Evolutionary conservation across 2,797 vertebrate species (phyloP), one percentile per base, ranked within the genome.

Genomic region (Pseudochirops cupreus): DNA sequence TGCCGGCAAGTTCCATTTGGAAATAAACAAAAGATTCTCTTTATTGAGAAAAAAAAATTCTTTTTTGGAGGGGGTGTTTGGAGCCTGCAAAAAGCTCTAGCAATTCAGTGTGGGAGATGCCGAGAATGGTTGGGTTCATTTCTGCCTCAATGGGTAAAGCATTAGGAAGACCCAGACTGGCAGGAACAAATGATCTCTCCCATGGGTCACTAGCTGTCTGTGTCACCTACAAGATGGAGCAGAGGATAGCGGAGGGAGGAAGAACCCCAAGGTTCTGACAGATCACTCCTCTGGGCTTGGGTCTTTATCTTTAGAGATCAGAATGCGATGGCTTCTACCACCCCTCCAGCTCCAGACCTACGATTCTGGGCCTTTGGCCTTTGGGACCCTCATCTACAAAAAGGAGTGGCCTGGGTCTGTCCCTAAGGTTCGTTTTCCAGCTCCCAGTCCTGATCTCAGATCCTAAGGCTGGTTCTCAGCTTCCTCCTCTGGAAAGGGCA

Each of bases 1-100:
- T 5, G 52, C 56, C 82, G 92, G 93, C 95, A 94, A 94, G 95
- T 92, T 74, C 93, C 95, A 97, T 96, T 74, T n/a, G 95, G 95
- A 97, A 96, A 96, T 87, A 46, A 95, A 92, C 33, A 91, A 95
- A 87, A 95, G 93, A 39, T 94, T 95, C 93, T 96, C 94, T 94
- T 96, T 94, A 96, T 91, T 97, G 95, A 95, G 91, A 87, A 90
- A 56, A 50, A 56, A 39, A 24, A 3, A 9, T 58, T 97, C 95
- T 96, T 95, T 97, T 93, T 46, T 46, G 39, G 21, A 24, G 74
- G 74, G n/a, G 74, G 74, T 82, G 82, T 62, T 59, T 95, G 54
- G n/a, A 96, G 94, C 55, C 91, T 96, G 92, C 57, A 92, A 93
- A 93, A 89, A 97, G 95, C 93, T 67, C 92, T 92, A 91, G 74